These are phyloP conservation scores for Heliconius eleuchia DNA, from an alignment of 1,140 invertebrate genomes.

Conservation along the genomic window DNA sequence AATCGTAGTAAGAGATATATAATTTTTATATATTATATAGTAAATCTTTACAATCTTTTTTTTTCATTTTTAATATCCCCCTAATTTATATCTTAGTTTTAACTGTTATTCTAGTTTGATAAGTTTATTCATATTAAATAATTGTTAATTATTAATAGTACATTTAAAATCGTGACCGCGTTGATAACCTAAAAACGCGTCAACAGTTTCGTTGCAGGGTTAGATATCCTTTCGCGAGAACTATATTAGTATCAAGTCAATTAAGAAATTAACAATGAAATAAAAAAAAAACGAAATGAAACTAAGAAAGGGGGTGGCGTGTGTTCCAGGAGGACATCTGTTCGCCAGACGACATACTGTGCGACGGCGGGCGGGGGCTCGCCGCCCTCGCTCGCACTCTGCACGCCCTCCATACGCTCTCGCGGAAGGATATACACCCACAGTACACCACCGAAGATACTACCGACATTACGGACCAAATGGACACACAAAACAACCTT, in stretches of 20 bases:
- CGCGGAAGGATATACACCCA: constrained; percentile 64
- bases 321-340: constrained; percentile 89
- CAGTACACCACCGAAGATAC: constrained; percentile 30
- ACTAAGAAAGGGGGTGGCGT: constrained; percentile 81
- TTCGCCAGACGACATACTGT: constrained; percentile 87
- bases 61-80: too few species aligned
- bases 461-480: constrained; percentile 34
- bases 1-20: too few species aligned
- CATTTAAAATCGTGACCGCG: not conserved
- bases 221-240: constrained; percentile 63
- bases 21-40: too few species aligned
- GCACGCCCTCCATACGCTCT: constrained; percentile 79
- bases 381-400: constrained; percentile 78
- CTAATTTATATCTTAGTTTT: too few species aligned
- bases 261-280: constrained; percentile 19
- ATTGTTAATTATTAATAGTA: not conserved
- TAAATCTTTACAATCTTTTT: too few species aligned
- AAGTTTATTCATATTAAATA: not conserved
- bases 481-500: too few species aligned
- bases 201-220: constrained; percentile 58
- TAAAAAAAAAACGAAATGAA: constrained; percentile 35
- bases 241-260: constrained; percentile 30
- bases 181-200: not conserved
- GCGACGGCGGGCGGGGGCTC: constrained; percentile 60
- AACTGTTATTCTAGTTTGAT: not conserved